Base-by-base conservation (phyloP, 92 coral and sea anemone genomes). In the Actinostola sp. region DNA sequence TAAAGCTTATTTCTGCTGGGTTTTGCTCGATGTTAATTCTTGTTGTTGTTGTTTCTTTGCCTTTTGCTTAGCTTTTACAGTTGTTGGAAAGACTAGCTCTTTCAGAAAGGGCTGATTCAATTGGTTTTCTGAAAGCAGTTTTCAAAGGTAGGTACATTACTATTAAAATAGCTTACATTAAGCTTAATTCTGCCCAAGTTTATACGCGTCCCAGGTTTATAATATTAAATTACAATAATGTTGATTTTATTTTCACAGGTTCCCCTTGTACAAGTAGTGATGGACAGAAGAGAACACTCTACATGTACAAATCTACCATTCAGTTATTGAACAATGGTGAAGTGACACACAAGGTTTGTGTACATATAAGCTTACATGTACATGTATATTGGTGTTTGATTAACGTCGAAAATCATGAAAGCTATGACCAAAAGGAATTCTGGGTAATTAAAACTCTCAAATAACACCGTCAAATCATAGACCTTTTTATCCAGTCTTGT, bases 101-200 rank as follows among this genome's bases (percentile, higher is more conserved):
- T 26, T 90, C 88, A 38, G 93, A 89, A 48, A 76, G 81, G 60
- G 91, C 87, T n/a, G 96, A 93, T 29, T 61, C 96, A 27, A 77
- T 86, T 35, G 44, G 84, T 73, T 90, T 87, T 75, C 79, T 93
- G n/a, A 84, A 68, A 82, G 93, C 97, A 6, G 66, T 85, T 49
- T 80, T 93, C 71, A 93, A 85, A 88, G 97, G 97, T 80, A 54
- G 38, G n/a, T n/a, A n/a, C n/a, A n/a, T n/a, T n/a, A n/a, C n/a
- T n/a, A n/a, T n/a, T n/a, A n/a, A n/a, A n/a, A n/a, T n/a, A n/a
- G n/a, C n/a, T n/a, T n/a, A n/a, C n/a, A n/a, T n/a, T n/a, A n/a
- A n/a, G n/a, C n/a, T n/a, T n/a, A n/a, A n/a, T n/a, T n/a, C n/a
- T n/a, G n/a, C n/a, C n/a, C n/a, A n/a, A n/a, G n/a, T n/a, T n/a